Evolutionary conservation across 2,797 vertebrate species (phyloP).

Genomic region (Masticophis lateralis): DNA sequence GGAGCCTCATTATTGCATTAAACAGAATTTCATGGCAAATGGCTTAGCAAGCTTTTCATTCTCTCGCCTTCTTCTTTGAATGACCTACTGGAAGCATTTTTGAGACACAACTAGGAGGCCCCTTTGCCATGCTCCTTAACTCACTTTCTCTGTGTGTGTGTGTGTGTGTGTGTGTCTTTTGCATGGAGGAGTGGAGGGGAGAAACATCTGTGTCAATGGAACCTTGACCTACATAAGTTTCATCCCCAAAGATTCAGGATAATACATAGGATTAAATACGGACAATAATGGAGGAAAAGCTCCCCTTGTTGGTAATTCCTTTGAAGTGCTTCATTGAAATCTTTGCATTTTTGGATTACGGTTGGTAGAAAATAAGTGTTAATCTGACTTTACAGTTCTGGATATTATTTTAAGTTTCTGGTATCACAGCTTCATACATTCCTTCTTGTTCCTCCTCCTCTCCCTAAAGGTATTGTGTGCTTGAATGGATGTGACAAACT

Average conservation of each 20-base stretch:
- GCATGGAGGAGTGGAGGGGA: conserved; percentile 27
- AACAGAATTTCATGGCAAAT: neutral
- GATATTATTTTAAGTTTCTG: neutral
- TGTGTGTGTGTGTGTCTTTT: neutral
- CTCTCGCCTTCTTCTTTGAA: neutral
- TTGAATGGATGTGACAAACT: conserved; percentile 42
- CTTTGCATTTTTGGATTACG: neutral
- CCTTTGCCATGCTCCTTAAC: conserved; percentile 43
- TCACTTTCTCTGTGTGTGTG: conserved; percentile 37
- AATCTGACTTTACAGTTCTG: neutral
- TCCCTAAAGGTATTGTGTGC: neutral
- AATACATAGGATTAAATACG: conserved; percentile 62
- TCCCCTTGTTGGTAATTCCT: conserved; percentile 19
- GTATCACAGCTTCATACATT: neutral
- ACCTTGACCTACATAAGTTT: conserved; percentile 66
- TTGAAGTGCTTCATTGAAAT: neutral
- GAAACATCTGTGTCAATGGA: conserved; percentile 62
- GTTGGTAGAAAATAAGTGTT: neutral
- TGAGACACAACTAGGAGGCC: neutral
- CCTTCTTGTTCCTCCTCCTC: neutral
- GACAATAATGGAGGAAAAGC: conserved; percentile 51
- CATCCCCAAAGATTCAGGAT: conserved; percentile 63
- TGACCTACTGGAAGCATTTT: accelerated
- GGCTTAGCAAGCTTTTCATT: neutral
- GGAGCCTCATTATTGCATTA: neutral